Conservation (phyloP, 1,140 invertebrate species). For the Drosophila murphyi region DNA sequence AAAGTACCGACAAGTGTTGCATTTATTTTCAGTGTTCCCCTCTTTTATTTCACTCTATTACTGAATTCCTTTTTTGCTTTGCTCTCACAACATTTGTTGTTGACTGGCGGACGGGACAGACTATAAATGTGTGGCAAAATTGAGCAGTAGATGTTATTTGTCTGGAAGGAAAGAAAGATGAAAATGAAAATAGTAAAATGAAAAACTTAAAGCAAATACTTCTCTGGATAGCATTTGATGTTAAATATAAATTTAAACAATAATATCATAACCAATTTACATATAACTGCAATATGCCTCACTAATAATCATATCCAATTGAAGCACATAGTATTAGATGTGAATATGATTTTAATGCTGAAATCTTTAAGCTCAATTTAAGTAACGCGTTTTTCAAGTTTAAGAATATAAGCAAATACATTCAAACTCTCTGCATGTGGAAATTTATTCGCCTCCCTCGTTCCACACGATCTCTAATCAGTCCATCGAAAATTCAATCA, state of each 20-base stretch:
- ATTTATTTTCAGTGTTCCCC: slow-evolving; percentile 29
- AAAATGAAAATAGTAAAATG: not conserved
- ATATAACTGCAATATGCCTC: no score
- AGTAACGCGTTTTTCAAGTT: no score
- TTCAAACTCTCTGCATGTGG: no score
- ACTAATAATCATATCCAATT: no score
- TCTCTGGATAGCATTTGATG: no score
- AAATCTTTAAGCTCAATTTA: no score
- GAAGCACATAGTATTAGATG: no score
- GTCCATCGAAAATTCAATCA: not conserved
- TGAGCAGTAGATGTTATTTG: not conserved
- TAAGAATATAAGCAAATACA: no score
- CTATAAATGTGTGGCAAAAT: slow-evolving; percentile 6
- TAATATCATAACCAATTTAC: no score
- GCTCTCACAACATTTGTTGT: not conserved
- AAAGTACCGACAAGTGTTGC: slow-evolving; percentile 34
- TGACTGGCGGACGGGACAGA: not conserved
- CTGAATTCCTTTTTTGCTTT: not conserved
- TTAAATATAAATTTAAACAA: no score
- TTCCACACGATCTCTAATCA: not conserved
- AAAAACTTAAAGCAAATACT: not conserved
- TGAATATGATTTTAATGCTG: no score
- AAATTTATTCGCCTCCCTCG: no score
- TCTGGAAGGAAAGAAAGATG: not conserved
- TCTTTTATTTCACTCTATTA: slow-evolving; percentile 1